Evolutionary conservation across 2,888 invertebrate species (phyloP).

Genomic region (Agonopterix subpropinquella): DNA sequence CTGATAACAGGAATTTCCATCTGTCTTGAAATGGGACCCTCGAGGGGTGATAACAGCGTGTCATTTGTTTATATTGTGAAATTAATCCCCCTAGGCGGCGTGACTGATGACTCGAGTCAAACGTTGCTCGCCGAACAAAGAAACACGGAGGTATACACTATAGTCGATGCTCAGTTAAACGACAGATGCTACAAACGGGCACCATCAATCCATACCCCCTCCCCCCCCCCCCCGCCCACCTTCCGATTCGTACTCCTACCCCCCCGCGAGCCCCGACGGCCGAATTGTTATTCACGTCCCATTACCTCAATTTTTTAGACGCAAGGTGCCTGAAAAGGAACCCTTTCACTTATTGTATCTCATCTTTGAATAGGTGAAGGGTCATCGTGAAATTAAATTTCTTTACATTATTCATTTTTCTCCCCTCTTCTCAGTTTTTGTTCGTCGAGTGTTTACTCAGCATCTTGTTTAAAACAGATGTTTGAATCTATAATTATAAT

Average conservation of each 20-base stretch:
- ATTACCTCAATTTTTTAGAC: slow-evolving; percentile 74
- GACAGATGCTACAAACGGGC: slow-evolving; percentile 73
- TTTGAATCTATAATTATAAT: slow-evolving; percentile 9
- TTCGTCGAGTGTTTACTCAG: slow-evolving; percentile 26
- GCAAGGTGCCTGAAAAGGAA: slow-evolving; percentile 64
- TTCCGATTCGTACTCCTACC: slow-evolving; percentile 22
- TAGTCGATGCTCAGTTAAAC: slow-evolving; percentile 73
- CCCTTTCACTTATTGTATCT: slow-evolving; percentile 71
- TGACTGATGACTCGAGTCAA: slow-evolving; percentile 58
- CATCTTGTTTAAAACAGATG: slow-evolving; percentile 17
- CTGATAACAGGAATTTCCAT: slow-evolving; percentile 25
- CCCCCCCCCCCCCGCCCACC: slow-evolving; percentile 19
- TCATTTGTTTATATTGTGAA: slow-evolving; percentile 61
- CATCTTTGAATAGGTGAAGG: slow-evolving; percentile 56
- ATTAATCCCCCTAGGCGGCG: slow-evolving; percentile 49
- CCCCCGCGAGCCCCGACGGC: slow-evolving; percentile 21
- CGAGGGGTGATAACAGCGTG: slow-evolving; percentile 43
- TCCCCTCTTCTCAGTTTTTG: slow-evolving; percentile 17
- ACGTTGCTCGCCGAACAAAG: slow-evolving; percentile 61
- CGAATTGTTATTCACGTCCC: slow-evolving; percentile 74
- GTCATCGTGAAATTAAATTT: slow-evolving; percentile 61
- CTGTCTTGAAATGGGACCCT: slow-evolving; percentile 19
- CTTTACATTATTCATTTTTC: slow-evolving; percentile 50
- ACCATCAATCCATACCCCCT: slow-evolving; percentile 66
- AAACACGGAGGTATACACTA: slow-evolving; percentile 64